A percentile compares a stretch with the other conserved stretches of the same genome.
phyloP scores from a whole-genome alignment of 1,140 invertebrate genomes.

The Drosophila triauraria region DNA sequence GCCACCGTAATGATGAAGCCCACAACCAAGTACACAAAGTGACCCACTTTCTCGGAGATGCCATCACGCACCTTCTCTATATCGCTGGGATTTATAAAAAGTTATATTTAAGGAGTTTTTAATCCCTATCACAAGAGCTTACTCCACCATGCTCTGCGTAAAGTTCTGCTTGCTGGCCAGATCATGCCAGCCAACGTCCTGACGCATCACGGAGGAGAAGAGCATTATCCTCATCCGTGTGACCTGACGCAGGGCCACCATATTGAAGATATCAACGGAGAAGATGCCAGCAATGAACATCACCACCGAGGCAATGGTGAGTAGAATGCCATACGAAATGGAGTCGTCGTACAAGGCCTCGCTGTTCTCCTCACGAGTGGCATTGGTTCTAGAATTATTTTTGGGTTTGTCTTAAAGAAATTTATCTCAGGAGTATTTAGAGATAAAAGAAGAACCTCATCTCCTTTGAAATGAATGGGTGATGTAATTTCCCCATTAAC shows the following conservation, averaged over 20 bases:
- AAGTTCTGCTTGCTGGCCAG: constrained; percentile 93
- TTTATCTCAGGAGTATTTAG: too few relatives aligned
- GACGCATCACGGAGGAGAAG: constrained; percentile 91
- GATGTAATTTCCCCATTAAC: constrained; percentile 59
- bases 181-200: constrained; percentile 97
- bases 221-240: constrained; percentile 90
- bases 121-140: constrained; percentile 11
- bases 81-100: constrained; percentile 88
- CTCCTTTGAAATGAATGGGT: too few relatives aligned
- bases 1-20: constrained; percentile 89
- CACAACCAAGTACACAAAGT: constrained; percentile 89
- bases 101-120: neutral
- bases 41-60: constrained; percentile 94
- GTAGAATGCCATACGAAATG: constrained; percentile 88
- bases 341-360: constrained; percentile 88
- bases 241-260: constrained; percentile 88
- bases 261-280: constrained; percentile 89
- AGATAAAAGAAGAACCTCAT: too few relatives aligned
- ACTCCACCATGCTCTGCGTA: constrained; percentile 95
- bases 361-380: constrained; percentile 86
- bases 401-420: neutral
- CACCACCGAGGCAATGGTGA: constrained; percentile 86
- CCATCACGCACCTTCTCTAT: constrained; percentile 94
- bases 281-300: constrained; percentile 89
- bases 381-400: constrained; percentile 85